Evolutionary conservation across 2,797 vertebrate species (phyloP).

Genomic region (Limnodromus scolopaceus): DNA sequence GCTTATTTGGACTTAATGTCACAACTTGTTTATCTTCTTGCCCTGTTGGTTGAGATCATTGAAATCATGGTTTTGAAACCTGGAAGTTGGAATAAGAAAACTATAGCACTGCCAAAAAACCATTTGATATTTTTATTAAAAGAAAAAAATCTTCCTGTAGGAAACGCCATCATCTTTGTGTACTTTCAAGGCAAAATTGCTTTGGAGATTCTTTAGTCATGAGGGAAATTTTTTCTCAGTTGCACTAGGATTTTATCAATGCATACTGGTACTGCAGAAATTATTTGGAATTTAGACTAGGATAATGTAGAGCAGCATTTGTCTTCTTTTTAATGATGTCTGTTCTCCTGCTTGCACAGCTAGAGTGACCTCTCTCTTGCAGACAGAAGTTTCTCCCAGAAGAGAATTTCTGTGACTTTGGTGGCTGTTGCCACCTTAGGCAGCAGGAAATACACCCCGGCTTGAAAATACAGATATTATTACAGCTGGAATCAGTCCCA

Average conservation of each 20-base stretch:
- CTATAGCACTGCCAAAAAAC: neutral
- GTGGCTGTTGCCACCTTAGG: neutral
- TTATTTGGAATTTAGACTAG: neutral
- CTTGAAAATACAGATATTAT: neutral
- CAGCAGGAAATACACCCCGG: neutral
- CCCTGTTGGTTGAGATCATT: neutral
- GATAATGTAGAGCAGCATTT: neutral
- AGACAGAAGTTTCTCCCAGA: neutral
- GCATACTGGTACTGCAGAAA: neutral
- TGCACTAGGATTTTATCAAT: neutral
- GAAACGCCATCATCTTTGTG: neutral
- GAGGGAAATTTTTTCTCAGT: neutral
- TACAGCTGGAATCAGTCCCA: neutral
- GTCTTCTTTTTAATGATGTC: neutral
- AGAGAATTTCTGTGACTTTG: neutral
- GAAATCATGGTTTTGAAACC: neutral
- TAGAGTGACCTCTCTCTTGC: neutral
- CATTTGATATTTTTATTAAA: neutral
- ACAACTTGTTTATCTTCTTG: neutral
- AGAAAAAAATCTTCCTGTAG: neutral
- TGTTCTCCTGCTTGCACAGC: neutral
- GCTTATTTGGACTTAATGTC: neutral
- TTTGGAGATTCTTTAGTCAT: neutral
- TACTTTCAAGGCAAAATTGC: neutral
- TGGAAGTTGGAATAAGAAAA: neutral